Base-by-base conservation (phyloP, 2,113 vertebrate genomes). In the Dipodomys merriami region DNA sequence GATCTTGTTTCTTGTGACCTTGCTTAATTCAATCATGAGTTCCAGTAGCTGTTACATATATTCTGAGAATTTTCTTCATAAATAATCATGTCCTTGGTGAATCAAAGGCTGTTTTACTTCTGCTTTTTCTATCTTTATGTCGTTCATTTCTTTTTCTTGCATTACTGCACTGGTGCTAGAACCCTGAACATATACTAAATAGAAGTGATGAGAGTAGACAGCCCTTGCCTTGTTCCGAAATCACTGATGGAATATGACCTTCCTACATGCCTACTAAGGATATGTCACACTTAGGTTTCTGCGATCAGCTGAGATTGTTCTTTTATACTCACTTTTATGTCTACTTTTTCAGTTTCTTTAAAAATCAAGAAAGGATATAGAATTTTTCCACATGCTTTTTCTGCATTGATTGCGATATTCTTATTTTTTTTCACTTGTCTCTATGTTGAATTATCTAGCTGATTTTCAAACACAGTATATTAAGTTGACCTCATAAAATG, bases 381-480 rank as follows among this genome's bases (percentile, higher is more conserved):
- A 77, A 72, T 82, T 92, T 86, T 72, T 16, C 79, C 35, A 65
- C 77, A 92, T 82, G n/a, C 2, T 19, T 85, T 79, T 91, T 82
- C 64, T 79, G 27, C 22, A 79, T 19, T 33, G 49, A 77, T 65
- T 46, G 33, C 77, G 35, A 90, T 7, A 13, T 74, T 62, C 33
- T 30, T 67, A 49, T 29, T 53, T 53, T 65, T 86, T 83, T 44
- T 74, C 83, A 67, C 85, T 65, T 89, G 46, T 74, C 27, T 65
- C 30, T 49, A 69, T 69, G 23, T 44, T 88, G 81, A 94, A 94
- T 91, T 68, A 64, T 7, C 4, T 57, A 29, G 71, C 25, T 88
- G 80, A 79, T 91, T 94, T 92, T 90, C 78, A 90, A 87, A 76
- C 65, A 49, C 89, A n/a, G 33, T 86, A 86, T 62, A 30, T 57